A percentile compares a stretch with the other conserved stretches of the same genome.
Evolutionary conservation across 2,113 vertebrate genomes (phyloP).

Genomic region (Motacilla tschutschensis): DNA sequence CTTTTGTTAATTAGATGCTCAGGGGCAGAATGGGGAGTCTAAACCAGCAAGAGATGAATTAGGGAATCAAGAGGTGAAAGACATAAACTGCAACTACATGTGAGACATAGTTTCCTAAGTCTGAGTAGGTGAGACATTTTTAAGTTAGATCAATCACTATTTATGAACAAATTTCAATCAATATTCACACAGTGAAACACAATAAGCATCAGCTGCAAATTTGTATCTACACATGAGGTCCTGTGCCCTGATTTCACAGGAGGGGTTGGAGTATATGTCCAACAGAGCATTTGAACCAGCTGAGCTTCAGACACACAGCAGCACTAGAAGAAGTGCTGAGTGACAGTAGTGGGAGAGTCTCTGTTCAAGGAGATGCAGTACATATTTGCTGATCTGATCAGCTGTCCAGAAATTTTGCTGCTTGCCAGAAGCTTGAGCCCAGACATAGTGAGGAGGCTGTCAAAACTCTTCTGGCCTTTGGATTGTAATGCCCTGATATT

Average conservation of each 20-base stretch:
- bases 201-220: not conserved
- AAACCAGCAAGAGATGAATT: not conserved
- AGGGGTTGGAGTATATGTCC: not conserved
- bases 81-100: not conserved
- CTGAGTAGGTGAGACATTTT: not conserved
- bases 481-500: not conserved
- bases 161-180: accelerated
- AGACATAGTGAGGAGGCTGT: not conserved
- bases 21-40: not conserved
- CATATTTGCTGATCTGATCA: not conserved
- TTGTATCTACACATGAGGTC: not conserved
- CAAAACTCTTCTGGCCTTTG: not conserved
- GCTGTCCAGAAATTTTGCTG: not conserved
- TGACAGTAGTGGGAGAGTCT: not conserved
- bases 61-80: not conserved
- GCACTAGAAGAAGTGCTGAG: not conserved
- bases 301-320: not conserved
- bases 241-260: not conserved
- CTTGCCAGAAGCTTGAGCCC: not conserved
- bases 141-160: not conserved
- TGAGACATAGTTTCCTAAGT: not conserved
- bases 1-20: not conserved
- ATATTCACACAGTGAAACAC: not conserved
- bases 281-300: not conserved
- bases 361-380: not conserved